These are phyloP conservation scores for Melanotaenia trifasciata DNA, from an alignment of 2,797 vertebrate genomes.

Conservation along the genomic window DNA sequence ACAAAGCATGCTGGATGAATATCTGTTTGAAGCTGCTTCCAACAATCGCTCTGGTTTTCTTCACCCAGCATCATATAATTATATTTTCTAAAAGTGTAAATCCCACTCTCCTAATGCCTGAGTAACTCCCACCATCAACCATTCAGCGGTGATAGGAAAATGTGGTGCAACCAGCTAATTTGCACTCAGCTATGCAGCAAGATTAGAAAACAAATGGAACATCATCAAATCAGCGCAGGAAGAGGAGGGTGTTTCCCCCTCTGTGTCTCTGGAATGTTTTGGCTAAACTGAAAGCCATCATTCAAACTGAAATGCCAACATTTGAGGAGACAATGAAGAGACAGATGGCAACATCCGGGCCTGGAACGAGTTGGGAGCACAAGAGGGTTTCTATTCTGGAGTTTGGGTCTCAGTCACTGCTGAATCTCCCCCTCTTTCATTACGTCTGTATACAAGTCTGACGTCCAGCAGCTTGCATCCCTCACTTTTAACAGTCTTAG, in stretches of 20 bases:
- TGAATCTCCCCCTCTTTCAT: conserved; percentile 41
- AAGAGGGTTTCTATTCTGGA: conserved; percentile 74
- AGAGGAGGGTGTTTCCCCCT: conserved; percentile 72
- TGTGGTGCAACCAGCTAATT: conserved; percentile 60
- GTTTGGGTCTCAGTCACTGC: conserved; percentile 58
- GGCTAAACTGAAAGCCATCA: conserved; percentile 79
- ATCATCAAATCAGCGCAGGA: conserved; percentile 59
- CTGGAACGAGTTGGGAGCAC: conserved; percentile 72
- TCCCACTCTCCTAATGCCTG: conserved; percentile 38
- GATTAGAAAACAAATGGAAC: conserved; percentile 66
- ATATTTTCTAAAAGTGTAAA: conserved; percentile 50
- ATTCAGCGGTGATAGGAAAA: conserved; percentile 54
- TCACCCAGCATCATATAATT: conserved; percentile 48
- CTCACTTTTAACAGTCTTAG: conserved; percentile 65
- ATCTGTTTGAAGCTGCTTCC: conserved; percentile 36
- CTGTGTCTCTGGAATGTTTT: conserved; percentile 72
- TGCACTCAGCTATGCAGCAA: conserved; percentile 50
- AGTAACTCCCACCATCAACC: conserved; percentile 55
- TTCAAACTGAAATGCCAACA: conserved; percentile 80
- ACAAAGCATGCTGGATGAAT: conserved; percentile 36
- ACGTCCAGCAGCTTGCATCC: conserved; percentile 79
- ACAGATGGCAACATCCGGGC: conserved; percentile 77
- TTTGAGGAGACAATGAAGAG: conserved; percentile 78
- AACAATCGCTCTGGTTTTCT: conserved; percentile 45
- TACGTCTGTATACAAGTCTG: conserved; percentile 70